Evolutionary conservation across 2,888 invertebrate genomes (phyloP), one percentile per base, ranked within the genome.

Genomic region (Eumacrocentrus americanus): DNA sequence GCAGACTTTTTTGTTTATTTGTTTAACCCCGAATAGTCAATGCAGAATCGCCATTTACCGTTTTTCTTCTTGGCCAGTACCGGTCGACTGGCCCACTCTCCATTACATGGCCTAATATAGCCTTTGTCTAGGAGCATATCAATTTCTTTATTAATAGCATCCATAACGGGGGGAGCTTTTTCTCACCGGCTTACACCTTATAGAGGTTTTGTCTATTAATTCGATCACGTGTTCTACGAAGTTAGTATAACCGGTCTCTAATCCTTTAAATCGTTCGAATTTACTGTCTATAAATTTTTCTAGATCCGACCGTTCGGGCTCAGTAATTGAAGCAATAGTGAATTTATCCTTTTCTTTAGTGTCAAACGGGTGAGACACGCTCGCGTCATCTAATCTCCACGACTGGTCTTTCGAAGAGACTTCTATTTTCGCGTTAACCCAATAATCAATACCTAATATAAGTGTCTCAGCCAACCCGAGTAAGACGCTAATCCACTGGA

Each of bases 21-120:
- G 35, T 65, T 65, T 3, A 65, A 50, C 6, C 53, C 42, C 0
- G 56, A 52, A 29, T 57, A 65, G 14, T 66, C 61, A 1, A 65
- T 35, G n/a, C 58, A 62, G 29, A 66, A 62, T 34, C 64, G 46
- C 11, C 54, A 59, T 0, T 46, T 42, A 3, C 62, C 62, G 14
- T 61, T 63, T 0, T 59, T 47, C 35, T 64, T 63, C 1, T 51
- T 35, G 0, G 46, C 57, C 5, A 63, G 51, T 1, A 63, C 56
- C 2, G 62, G 60, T n/a, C 58, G 57, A 14, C 61, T 56, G 1
- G 57, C 61, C 67, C 64, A 64, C 2, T 55, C 54, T 22, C 61
- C 61, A 20, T 60, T 58, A 11, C 58, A 53, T 37, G 20, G 29
- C 14, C n/a, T 35, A n/a, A 63, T 16, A 7, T 60, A 61, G 5